These are phyloP conservation scores for Notothenia rossii DNA, from an alignment of 2,113 vertebrate species.

Conservation along the genomic window DNA sequence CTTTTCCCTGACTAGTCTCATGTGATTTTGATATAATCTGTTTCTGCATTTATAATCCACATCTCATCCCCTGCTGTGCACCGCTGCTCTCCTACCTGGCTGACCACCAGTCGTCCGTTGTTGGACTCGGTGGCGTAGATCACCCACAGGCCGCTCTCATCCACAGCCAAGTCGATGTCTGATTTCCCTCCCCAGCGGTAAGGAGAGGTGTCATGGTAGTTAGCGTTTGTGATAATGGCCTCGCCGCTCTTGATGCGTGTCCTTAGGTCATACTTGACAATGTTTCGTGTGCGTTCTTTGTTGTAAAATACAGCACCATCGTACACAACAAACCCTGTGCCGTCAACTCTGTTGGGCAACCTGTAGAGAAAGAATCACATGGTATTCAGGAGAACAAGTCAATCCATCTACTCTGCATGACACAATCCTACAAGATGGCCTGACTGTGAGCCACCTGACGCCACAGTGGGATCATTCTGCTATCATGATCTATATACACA, in stretches of 20 bases:
- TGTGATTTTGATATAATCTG: conserved; percentile 66
- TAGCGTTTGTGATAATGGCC: conserved; percentile 93
- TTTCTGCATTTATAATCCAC: conserved; percentile 53
- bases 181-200: conserved; percentile 97
- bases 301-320: conserved; percentile 97
- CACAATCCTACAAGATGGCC: conserved; percentile 34
- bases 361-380: conserved; percentile 69
- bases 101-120: conserved; percentile 92
- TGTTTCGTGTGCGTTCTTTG: conserved; percentile 95
- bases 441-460: conserved; percentile 37
- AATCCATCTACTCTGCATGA: conserved; percentile 38
- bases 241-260: conserved; percentile 97
- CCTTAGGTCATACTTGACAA: conserved; percentile 94
- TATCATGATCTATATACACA: conserved; percentile 52
- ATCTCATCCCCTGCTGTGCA: conserved; percentile 44
- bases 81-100: conserved; percentile 85
- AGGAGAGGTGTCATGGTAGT: conserved; percentile 96
- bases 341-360: conserved; percentile 93
- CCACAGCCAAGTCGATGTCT: conserved; percentile 94
- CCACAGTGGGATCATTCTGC: conserved; percentile 42
- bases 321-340: conserved; percentile 95
- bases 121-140: conserved; percentile 94
- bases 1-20: conserved; percentile 44
- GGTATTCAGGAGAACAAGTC: conserved; percentile 22
- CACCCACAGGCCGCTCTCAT: conserved; percentile 95